Conservation (phyloP, 2,113 vertebrate species). For the Hippocampus barbouri region DNA sequence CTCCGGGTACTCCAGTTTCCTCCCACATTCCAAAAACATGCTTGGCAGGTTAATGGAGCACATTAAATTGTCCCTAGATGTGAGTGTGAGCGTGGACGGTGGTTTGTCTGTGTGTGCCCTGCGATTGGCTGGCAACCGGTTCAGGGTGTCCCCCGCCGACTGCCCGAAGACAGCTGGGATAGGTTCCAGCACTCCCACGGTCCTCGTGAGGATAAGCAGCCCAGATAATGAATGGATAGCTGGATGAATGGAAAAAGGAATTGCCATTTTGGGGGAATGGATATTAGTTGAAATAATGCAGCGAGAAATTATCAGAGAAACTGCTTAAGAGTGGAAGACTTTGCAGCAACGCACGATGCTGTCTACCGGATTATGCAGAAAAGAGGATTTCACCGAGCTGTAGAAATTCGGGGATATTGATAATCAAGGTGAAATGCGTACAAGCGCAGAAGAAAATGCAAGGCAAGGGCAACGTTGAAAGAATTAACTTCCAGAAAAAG, state of each 20-base stretch:
- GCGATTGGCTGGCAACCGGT: too few species aligned
- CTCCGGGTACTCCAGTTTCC: too few species aligned
- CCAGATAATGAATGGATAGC: too few species aligned
- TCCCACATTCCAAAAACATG: too few species aligned
- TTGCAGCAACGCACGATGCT: not conserved
- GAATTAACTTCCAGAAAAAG: conserved; percentile 28
- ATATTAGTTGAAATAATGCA: not conserved
- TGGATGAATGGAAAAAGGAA: not conserved
- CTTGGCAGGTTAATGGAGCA: too few species aligned
- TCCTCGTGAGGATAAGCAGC: too few species aligned
- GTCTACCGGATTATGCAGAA: not conserved
- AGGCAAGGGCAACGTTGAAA: conserved; percentile 27
- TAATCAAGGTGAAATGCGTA: conserved; percentile 37
- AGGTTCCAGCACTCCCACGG: too few species aligned
- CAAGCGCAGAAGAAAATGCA: conserved; percentile 31
- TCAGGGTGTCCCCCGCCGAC: too few species aligned
- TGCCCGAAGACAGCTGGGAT: too few species aligned
- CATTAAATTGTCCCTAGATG: too few species aligned
- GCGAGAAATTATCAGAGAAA: not conserved
- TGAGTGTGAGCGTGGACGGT: too few species aligned
- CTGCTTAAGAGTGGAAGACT: not conserved
- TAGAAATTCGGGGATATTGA: conserved; percentile 23
- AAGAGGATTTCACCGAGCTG: not conserved
- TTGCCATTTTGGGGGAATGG: not conserved
- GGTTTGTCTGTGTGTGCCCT: too few species aligned